These are phyloP conservation scores for Diachrysia chrysitis DNA, from an alignment of 2,888 invertebrate species.

Conservation along the genomic window DNA sequence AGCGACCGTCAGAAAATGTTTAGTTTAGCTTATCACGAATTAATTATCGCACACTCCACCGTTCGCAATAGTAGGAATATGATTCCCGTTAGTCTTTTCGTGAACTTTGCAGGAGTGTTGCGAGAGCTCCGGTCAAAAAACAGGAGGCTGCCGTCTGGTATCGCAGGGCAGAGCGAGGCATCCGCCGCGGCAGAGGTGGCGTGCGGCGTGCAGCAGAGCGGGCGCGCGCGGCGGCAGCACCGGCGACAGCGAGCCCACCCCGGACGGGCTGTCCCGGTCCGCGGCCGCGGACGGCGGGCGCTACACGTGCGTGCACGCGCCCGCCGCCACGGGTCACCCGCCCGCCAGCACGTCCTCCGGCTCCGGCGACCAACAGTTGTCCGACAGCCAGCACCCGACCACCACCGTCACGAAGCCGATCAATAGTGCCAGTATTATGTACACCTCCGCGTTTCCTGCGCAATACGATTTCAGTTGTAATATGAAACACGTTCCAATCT, in stretches of 20 bases:
- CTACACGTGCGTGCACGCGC: slow-evolving; percentile 89
- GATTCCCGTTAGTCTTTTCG: slow-evolving; percentile 83
- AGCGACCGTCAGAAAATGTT: slow-evolving; percentile 52
- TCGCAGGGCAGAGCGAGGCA: slow-evolving; percentile 79
- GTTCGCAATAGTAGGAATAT: slow-evolving; percentile 78
- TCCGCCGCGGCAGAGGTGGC: slow-evolving; percentile 78
- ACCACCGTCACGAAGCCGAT: slow-evolving; percentile 93
- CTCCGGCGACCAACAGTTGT: slow-evolving; percentile 94
- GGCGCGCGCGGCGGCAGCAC: slow-evolving; percentile 79
- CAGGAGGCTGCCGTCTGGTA: slow-evolving; percentile 67
- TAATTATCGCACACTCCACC: slow-evolving; percentile 78
- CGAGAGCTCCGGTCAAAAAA: slow-evolving; percentile 78
- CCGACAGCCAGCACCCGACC: slow-evolving; percentile 93
- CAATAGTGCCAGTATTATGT: slow-evolving; percentile 92
- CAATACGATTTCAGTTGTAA: slow-evolving; percentile 40
- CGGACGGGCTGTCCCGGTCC: slow-evolving; percentile 75
- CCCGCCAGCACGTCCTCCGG: slow-evolving; percentile 91
- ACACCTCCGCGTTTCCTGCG: slow-evolving; percentile 93
- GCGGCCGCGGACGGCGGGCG: slow-evolving; percentile 84
- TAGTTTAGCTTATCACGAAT: slow-evolving; percentile 43
- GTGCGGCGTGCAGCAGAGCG: slow-evolving; percentile 77
- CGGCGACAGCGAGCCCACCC: slow-evolving; percentile 80
- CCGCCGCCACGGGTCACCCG: slow-evolving; percentile 92
- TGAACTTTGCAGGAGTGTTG: slow-evolving; percentile 78
- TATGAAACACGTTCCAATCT: not conserved